Evolutionary conservation across 2,113 vertebrate species (phyloP), one percentile per base, ranked within the genome.

Genomic region (Toxotes chatareus): DNA sequence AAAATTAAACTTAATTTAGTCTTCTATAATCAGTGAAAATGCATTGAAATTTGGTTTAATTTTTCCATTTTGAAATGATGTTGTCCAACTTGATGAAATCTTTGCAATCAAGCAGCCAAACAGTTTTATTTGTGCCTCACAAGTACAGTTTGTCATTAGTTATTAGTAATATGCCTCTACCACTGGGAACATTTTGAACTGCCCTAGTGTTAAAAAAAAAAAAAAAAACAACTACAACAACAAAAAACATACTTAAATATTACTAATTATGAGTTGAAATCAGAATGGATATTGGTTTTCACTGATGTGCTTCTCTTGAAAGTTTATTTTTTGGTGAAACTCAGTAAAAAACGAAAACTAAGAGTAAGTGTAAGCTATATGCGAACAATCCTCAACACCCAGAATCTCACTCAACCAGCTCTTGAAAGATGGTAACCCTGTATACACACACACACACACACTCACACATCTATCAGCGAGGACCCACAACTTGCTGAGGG

Each of bases 381-480:
- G 17, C 23, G 8, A 38, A 4, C 27, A 72, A 44, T 49, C 27
- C 4, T 51, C 21, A 44, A 38, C 44, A 5, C 46, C 36, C 42
- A 40, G 61, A 80, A 67, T 23, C 51, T 32, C 42, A 42, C 67
- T 74, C 60, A 60, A 65, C 61, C 47, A 59, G 46, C 46, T 32
- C 51, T 38, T 79, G 65, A 82, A 67, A 67, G 59, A 66, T 32
- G 23, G 16, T 16, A 62, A 49, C 60, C 19, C 4, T 56, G 12
- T 7, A 27, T 27, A 27, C 36, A 19, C 16, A 60, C 31, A 8
- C 5, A 59, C 31, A 56, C 55, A 56, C 19, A 85, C 31, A 56
- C 55, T 27, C 19, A 85, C 36, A 70, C 83, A 83, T 73, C 55
- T 44, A 76, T 74, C 83, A 81, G 46, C 23, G 4, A 42, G 57